Conservation (phyloP, 2,888 invertebrate species). For the Dinocampus coccinellae region DNA sequence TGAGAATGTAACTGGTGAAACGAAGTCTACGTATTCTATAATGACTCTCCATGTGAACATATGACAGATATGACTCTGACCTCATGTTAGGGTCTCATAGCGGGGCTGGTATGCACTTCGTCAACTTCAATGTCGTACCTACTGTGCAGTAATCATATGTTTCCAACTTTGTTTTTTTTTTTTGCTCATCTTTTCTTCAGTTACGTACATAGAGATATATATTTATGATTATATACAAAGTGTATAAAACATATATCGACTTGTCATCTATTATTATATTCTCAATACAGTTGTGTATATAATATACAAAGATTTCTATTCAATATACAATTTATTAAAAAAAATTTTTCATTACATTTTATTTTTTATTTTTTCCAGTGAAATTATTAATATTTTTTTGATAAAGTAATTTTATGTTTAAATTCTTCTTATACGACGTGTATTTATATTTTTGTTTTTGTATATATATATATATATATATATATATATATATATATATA, state of each 20-base stretch:
- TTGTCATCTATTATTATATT: too few relatives aligned
- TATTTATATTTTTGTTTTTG: not conserved
- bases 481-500: not conserved
- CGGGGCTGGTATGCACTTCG: constrained; percentile 29
- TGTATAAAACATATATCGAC: constrained; percentile 4
- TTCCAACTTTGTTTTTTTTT: not conserved
- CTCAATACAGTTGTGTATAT: too few relatives aligned
- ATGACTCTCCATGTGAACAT: constrained; percentile 38
- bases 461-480: not conserved
- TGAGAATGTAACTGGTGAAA: constrained; percentile 44
- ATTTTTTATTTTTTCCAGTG: too few relatives aligned
- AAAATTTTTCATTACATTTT: too few relatives aligned
- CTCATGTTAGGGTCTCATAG: constrained; percentile 29
- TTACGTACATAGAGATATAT: too few relatives aligned
- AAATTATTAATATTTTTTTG: too few relatives aligned
- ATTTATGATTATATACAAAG: constrained; percentile 8
- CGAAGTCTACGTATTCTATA: constrained; percentile 42
- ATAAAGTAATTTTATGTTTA: too few relatives aligned
- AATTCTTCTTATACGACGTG: too few relatives aligned
- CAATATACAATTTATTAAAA: too few relatives aligned
- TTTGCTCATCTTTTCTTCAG: too few relatives aligned
- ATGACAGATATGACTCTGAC: constrained; percentile 49
- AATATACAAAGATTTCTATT: too few relatives aligned
- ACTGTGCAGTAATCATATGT: not conserved
- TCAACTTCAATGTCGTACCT: constrained; percentile 30